These are phyloP conservation scores for Hirtodrosophila trivittata DNA, from an alignment of 2,888 invertebrate species.

Conservation along the genomic window DNA sequence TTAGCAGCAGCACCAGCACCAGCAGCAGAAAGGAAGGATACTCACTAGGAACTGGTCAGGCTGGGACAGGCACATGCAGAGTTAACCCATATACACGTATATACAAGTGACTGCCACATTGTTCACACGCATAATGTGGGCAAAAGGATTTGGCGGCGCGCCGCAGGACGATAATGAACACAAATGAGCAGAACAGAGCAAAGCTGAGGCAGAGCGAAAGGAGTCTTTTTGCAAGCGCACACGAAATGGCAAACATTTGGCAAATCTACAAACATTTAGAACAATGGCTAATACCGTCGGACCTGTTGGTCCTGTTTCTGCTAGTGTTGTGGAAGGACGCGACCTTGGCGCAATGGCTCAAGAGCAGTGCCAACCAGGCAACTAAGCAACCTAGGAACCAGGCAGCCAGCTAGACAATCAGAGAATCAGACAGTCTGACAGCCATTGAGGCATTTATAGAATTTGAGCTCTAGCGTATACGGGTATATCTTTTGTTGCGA, in stretches of 20 bases:
- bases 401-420: background rate
- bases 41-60: conserved; percentile 28
- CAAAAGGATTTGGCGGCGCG: conserved; percentile 73
- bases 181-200: conserved; percentile 66
- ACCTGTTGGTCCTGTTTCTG: conserved; percentile 64
- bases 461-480: conserved; percentile 53
- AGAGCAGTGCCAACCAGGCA: conserved; percentile 43
- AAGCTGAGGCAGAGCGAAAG: conserved; percentile 59
- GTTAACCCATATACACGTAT: conserved; percentile 50
- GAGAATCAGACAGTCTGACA: conserved; percentile 6
- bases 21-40: conserved; percentile 24
- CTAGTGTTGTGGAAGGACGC: conserved; percentile 60
- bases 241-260: conserved; percentile 71
- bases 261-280: conserved; percentile 51
- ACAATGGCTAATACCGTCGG: conserved; percentile 56
- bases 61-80: conserved; percentile 50
- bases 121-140: conserved; percentile 81
- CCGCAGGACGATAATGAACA: conserved; percentile 79
- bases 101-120: conserved; percentile 77
- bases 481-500: conserved; percentile 71
- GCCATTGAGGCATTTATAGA: conserved; percentile 60
- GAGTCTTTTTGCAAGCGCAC: conserved; percentile 60
- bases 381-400: conserved; percentile 3
- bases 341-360: conserved; percentile 65
- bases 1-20: conserved; percentile 56